These are phyloP conservation scores for Eclectus roratus DNA, from an alignment of 2,113 vertebrate species.

Conservation along the genomic window DNA sequence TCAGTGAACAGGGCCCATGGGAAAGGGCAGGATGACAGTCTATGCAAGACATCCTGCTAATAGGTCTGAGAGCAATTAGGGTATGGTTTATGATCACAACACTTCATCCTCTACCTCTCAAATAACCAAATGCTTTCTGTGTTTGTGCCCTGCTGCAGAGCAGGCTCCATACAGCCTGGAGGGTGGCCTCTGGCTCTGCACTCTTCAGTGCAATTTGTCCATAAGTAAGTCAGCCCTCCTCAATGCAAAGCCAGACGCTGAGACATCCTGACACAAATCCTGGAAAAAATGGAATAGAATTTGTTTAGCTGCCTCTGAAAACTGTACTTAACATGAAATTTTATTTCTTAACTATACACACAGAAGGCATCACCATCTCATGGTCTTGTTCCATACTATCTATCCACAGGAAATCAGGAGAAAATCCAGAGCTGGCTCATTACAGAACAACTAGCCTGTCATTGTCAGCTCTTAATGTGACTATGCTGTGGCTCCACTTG, in stretches of 20 bases:
- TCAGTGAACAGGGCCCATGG: conserved; percentile 55
- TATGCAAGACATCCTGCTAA: conserved; percentile 65
- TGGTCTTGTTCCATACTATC: neutral
- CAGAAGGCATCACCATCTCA: neutral
- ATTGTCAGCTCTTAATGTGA: neutral
- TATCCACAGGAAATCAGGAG: neutral
- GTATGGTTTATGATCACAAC: conserved; percentile 60
- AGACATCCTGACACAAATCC: neutral
- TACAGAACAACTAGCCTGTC: neutral
- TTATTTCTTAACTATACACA: neutral
- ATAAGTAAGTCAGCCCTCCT: neutral
- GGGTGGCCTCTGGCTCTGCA: neutral
- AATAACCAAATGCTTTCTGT: neutral
- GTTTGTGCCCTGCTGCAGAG: neutral
- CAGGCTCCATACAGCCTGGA: neutral
- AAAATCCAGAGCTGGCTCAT: neutral
- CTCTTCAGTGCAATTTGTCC: too few species aligned
- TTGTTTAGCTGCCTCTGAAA: neutral
- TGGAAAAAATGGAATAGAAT: neutral
- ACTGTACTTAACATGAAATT: neutral
- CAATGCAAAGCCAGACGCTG: neutral
- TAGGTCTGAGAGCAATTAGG: conserved; percentile 68
- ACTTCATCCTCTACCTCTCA: conserved; percentile 65
- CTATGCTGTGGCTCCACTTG: neutral
- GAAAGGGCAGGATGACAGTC: conserved; percentile 71